Conservation (phyloP, 2,797 vertebrate genomes). For the Melanotaenia pygmaea region DNA sequence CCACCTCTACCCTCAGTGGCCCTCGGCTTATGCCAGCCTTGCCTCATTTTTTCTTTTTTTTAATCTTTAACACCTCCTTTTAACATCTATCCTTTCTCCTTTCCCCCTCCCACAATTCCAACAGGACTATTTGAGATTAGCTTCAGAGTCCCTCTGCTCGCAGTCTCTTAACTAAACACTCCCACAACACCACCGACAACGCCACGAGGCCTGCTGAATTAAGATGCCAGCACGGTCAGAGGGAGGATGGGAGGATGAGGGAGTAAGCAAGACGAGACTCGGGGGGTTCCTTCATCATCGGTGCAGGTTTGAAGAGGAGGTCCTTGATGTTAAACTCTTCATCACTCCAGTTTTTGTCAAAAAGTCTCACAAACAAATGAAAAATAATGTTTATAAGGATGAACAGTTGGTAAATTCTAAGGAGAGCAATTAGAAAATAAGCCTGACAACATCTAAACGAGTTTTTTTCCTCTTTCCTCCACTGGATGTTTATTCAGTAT, state of each 20-base stretch:
- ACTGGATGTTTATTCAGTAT: no score
- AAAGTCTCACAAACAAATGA: not conserved
- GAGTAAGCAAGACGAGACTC: not conserved
- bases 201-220: slow-evolving; percentile 69
- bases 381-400: no score
- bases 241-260: not conserved
- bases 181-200: slow-evolving; percentile 53
- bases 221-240: slow-evolving; percentile 58
- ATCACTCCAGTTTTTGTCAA: no score
- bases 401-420: no score
- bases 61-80: not conserved
- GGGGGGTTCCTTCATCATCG: no score
- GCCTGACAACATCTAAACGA: no score
- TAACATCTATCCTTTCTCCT: not conserved
- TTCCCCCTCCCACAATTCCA: not conserved
- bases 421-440: no score
- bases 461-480: no score
- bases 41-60: slow-evolving; percentile 1
- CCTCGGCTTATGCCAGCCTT: slow-evolving; percentile 19
- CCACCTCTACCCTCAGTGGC: slow-evolving; percentile 39
- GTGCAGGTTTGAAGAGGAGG: not conserved
- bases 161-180: slow-evolving; percentile 76
- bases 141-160: slow-evolving; percentile 56
- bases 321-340: no score
- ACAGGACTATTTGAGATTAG: slow-evolving; percentile 24